These are phyloP conservation scores for Mormyrops boulengeri DNA, from an alignment of 2,797 vertebrate genomes.

Conservation along the genomic window DNA sequence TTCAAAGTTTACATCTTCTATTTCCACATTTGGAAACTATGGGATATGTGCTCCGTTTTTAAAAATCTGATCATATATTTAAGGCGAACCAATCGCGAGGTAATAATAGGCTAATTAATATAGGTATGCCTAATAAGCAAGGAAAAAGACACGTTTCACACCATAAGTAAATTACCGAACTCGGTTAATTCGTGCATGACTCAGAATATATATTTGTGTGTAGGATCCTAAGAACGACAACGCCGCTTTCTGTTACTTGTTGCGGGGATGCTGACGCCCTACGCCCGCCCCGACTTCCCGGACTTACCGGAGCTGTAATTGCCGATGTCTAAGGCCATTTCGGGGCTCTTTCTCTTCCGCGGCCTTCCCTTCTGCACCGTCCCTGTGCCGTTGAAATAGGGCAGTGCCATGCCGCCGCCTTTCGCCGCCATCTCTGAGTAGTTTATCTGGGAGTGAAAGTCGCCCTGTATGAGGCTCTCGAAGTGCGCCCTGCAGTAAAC, in stretches of 20 bases:
- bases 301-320: conserved; percentile 88
- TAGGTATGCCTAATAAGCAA: background rate
- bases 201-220: background rate
- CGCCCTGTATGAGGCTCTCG: conserved; percentile 89
- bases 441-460: conserved; percentile 85
- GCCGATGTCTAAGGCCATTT: conserved; percentile 88
- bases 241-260: background rate
- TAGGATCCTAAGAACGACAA: background rate
- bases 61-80: background rate
- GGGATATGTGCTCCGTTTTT: background rate
- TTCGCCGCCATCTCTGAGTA: conserved; percentile 93
- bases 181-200: background rate
- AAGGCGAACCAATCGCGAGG: background rate
- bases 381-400: conserved; percentile 92
- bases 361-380: conserved; percentile 92
- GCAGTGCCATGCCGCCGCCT: conserved; percentile 76
- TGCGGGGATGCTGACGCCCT: background rate
- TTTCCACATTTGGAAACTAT: background rate
- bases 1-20: background rate
- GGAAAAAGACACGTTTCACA: background rate
- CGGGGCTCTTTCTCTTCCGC: conserved; percentile 90
- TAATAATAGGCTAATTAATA: background rate
- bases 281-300: background rate
- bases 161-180: background rate
- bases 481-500: conserved; percentile 97